phyloP scores from a whole-genome alignment of 2,797 vertebrate genomes.

The Clarias pachynema region DNA sequence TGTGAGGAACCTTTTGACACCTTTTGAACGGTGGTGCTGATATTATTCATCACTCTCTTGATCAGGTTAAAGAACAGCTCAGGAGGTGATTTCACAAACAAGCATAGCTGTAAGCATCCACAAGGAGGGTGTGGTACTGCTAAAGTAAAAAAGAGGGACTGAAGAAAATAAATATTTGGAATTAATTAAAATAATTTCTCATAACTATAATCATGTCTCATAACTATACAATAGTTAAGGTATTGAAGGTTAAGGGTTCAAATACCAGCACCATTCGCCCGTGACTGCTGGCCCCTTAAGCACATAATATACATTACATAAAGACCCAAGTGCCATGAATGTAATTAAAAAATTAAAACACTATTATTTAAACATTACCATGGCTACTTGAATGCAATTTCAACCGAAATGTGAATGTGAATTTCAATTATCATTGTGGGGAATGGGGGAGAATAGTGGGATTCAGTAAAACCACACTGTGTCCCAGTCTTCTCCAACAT shows the following conservation, averaged over 20 bases:
- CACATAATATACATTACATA: background rate
- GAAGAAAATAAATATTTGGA: background rate
- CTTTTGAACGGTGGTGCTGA: background rate
- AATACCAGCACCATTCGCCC: background rate
- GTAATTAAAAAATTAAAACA: background rate
- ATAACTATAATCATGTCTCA: background rate
- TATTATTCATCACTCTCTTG: background rate
- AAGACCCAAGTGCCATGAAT: background rate
- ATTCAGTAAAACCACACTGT: no score
- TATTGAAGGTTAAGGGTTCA: background rate
- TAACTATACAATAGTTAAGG: background rate
- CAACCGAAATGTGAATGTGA: background rate
- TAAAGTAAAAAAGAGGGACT: conserved; percentile 1
- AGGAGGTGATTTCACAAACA: conserved; percentile 4
- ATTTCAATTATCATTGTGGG: background rate
- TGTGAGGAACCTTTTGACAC: background rate
- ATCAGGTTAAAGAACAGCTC: background rate
- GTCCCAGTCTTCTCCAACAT: background rate
- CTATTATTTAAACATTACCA: background rate
- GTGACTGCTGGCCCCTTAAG: background rate
- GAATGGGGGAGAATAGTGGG: no score
- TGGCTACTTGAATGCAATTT: background rate
- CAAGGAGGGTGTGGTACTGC: background rate
- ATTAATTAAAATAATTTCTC: background rate
- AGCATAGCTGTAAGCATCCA: conserved; percentile 20